Evolutionary conservation across 2,797 vertebrate genomes (phyloP).

Genomic region (Florisuga fusca): DNA sequence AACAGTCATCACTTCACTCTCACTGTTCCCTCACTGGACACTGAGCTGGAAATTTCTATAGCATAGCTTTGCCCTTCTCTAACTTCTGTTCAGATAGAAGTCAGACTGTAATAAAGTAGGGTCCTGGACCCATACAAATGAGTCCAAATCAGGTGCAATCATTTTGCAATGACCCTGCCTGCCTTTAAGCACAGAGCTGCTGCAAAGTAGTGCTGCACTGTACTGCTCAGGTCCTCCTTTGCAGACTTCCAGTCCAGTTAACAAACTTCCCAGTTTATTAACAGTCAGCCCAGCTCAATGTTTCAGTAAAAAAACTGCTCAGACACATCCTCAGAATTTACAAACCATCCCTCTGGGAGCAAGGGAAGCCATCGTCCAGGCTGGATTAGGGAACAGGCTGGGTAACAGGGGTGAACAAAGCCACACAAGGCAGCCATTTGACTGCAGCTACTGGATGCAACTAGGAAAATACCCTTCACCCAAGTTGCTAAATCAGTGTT

Average conservation of each 20-base stretch:
- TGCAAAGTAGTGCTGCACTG: background rate
- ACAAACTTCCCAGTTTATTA: background rate
- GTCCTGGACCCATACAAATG: background rate
- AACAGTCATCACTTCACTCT: background rate
- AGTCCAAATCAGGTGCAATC: background rate
- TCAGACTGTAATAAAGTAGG: background rate
- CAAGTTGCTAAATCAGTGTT: background rate
- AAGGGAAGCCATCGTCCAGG: background rate
- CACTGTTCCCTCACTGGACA: background rate
- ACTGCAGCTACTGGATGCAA: accelerated
- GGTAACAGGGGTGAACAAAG: background rate
- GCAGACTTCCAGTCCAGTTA: background rate
- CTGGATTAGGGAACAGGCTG: background rate
- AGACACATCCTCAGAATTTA: background rate
- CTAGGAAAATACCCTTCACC: background rate
- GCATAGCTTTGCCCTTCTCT: background rate
- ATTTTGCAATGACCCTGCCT: background rate
- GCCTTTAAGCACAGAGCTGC: background rate
- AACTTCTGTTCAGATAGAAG: background rate
- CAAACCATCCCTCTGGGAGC: accelerated
- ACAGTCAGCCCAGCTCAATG: background rate
- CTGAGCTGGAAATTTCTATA: background rate
- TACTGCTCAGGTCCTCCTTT: background rate
- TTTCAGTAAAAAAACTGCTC: background rate
- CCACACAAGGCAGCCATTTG: no score